These are phyloP conservation scores for Rhingia campestris DNA, from an alignment of 2,888 invertebrate genomes.

Conservation along the genomic window DNA sequence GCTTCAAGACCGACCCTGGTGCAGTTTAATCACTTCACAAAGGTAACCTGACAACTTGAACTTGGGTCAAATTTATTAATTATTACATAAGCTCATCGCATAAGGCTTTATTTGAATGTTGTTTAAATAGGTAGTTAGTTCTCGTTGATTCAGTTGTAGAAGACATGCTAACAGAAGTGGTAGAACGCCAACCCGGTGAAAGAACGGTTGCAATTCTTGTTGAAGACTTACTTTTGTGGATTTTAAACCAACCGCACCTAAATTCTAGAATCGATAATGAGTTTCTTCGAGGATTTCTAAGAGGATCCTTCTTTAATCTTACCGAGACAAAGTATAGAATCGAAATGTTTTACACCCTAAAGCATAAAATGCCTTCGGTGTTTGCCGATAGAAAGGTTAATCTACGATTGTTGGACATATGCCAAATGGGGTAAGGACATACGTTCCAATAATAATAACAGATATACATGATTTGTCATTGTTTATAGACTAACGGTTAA, in stretches of 20 bases:
- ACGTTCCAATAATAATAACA: too few species aligned
- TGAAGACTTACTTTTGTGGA: constrained; percentile 43
- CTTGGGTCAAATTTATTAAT: too few species aligned
- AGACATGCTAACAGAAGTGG: constrained; percentile 37
- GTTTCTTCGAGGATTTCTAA: constrained; percentile 35
- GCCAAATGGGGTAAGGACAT: constrained; percentile 33
- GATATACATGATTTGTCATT: too few species aligned
- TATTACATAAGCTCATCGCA: too few species aligned
- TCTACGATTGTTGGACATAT: constrained; percentile 17
- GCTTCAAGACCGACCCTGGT: too few species aligned
- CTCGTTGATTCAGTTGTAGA: constrained; percentile 13
- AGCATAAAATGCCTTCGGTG: constrained; percentile 35
- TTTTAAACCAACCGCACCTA: constrained; percentile 39
- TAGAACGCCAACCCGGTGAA: background rate
- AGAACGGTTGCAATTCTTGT: constrained; percentile 28
- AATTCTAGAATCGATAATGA: constrained; percentile 29
- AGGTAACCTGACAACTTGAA: too few species aligned
- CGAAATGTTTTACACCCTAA: constrained; percentile 28
- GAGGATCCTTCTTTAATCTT: constrained; percentile 26
- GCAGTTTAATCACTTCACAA: too few species aligned
- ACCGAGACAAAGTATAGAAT: constrained; percentile 11
- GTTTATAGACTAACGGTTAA: constrained; percentile 8
- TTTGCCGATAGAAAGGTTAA: constrained; percentile 22
- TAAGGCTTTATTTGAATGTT: too few species aligned
- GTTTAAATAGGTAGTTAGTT: too few species aligned